phyloP scores from a whole-genome alignment of 2,797 vertebrate species.

The Gadopsis marmoratus region DNA sequence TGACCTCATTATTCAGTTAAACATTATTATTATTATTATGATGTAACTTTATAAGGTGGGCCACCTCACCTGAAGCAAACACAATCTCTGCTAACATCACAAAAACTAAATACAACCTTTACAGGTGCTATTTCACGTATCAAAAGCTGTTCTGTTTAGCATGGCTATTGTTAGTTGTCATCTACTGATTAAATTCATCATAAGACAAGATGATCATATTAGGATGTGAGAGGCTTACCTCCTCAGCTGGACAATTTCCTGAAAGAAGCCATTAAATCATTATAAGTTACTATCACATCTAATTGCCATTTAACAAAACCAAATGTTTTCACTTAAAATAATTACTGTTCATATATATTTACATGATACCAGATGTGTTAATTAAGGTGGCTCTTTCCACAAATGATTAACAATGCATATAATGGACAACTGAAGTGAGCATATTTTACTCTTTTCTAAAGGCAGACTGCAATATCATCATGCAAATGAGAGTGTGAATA shows the following conservation, averaged over 20 bases:
- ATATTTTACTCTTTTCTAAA: neutral
- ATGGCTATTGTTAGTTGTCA: neutral
- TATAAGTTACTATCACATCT: neutral
- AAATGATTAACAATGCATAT: neutral
- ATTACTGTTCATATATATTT: neutral
- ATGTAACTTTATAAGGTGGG: neutral
- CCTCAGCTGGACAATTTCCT: neutral
- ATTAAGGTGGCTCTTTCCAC: neutral
- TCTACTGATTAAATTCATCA: neutral
- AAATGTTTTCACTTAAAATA: neutral
- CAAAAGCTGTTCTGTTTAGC: neutral
- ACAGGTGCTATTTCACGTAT: neutral
- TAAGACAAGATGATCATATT: neutral
- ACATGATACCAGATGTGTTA: neutral
- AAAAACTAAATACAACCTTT: neutral
- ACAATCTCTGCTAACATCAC: neutral
- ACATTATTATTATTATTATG: neutral
- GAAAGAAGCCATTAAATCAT: neutral
- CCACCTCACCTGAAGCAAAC: neutral
- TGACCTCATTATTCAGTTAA: neutral
- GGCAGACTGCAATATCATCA: neutral
- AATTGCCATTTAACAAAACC: neutral
- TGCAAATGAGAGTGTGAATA: neutral
- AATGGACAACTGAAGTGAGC: neutral
- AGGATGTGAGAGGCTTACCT: neutral